Evolutionary conservation across 1,140 invertebrate genomes (phyloP).

Genomic region (Medauroidea extradentata): DNA sequence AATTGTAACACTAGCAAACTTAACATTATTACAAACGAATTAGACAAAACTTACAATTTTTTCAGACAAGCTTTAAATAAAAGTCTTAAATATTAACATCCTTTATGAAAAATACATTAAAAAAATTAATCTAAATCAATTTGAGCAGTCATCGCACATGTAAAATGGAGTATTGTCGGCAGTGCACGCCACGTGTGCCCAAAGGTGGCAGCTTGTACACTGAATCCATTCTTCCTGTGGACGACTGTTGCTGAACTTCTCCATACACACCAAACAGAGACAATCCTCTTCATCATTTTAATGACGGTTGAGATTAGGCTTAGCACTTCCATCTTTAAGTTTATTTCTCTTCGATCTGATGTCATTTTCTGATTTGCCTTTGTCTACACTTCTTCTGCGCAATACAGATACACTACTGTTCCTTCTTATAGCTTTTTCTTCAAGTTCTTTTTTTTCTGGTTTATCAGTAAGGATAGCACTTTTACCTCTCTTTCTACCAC

Average conservation of each 20-base stretch:
- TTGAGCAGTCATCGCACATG: no score
- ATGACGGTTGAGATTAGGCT: neutral
- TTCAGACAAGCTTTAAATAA: no score
- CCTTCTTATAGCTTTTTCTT: no score
- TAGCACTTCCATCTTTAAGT: neutral
- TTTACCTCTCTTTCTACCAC: neutral
- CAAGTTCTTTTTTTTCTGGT: neutral
- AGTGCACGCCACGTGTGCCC: conserved; percentile 20
- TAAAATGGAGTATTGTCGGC: neutral
- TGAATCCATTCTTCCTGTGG: conserved; percentile 18
- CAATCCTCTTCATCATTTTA: conserved; percentile 6
- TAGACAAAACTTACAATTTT: no score
- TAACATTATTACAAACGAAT: no score
- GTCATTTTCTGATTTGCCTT: no score
- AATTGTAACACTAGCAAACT: no score
- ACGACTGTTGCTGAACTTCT: conserved; percentile 15
- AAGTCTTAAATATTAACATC: no score
- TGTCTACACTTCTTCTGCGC: neutral
- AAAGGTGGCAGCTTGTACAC: conserved; percentile 16
- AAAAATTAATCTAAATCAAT: no score
- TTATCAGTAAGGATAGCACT: neutral
- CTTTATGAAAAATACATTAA: no score
- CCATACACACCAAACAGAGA: conserved; percentile 17
- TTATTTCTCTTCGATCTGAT: neutral
- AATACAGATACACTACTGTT: no score